Evolutionary conservation across 2,797 vertebrate genomes (phyloP).

Genomic region (Nannoperca obscura): DNA sequence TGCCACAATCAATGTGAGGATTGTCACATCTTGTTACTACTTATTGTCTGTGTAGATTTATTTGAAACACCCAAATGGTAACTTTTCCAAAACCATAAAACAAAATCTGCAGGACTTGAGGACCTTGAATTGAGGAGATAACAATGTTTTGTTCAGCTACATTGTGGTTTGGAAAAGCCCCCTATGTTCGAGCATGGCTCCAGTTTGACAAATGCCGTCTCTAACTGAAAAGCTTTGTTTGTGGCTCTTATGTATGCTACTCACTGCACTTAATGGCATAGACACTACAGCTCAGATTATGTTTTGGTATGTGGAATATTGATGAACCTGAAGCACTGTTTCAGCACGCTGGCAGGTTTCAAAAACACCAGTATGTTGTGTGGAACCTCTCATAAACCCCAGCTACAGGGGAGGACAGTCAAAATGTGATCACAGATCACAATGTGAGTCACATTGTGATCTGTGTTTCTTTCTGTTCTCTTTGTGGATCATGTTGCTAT

Average conservation of each 20-base stretch:
- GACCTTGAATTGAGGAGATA: neutral
- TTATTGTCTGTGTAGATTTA: neutral
- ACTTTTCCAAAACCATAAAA: neutral
- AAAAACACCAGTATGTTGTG: conserved; percentile 29
- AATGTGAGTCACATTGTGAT: conserved; percentile 24
- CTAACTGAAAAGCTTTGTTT: neutral
- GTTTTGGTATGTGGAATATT: conserved; percentile 1
- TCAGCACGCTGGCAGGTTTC: conserved; percentile 12
- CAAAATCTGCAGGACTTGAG: neutral
- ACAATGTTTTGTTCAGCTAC: neutral
- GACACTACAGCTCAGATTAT: neutral
- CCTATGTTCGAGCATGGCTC: neutral
- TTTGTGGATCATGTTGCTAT: conserved; percentile 57
- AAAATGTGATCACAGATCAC: conserved; percentile 40
- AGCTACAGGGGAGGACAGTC: conserved; percentile 24
- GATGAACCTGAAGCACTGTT: conserved; percentile 28
- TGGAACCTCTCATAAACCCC: conserved; percentile 10
- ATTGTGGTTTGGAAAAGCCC: neutral
- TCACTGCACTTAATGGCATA: neutral
- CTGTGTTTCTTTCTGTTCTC: conserved; percentile 23
- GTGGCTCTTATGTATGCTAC: neutral
- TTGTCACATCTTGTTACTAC: neutral
- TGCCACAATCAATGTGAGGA: neutral
- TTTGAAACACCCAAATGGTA: neutral
- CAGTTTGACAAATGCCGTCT: neutral